These are phyloP conservation scores for Euura lappo DNA, from an alignment of 1,140 invertebrate species.

Conservation along the genomic window DNA sequence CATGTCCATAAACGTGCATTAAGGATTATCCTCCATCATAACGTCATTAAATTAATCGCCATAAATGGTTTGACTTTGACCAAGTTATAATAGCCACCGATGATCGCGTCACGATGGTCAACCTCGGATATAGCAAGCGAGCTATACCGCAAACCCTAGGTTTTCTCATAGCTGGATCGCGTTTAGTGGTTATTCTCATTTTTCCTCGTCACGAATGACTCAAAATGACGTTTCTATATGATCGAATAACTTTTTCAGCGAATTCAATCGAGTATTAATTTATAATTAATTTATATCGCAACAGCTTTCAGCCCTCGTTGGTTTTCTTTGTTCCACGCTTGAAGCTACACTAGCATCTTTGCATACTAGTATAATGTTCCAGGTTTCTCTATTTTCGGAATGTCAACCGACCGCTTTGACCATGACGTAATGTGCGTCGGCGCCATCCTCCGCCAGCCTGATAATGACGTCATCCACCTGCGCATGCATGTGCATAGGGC, in stretches of 20 bases:
- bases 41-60: background rate
- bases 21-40: no score
- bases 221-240: background rate
- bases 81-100: background rate
- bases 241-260: no score
- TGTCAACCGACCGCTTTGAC: slow-evolving; percentile 3
- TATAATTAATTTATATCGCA: no score
- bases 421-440: background rate
- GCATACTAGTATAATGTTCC: no score
- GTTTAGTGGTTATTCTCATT: no score
- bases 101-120: background rate
- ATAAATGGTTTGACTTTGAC: slow-evolving; percentile 4
- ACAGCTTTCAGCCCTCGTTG: no score
- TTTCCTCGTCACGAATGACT: no score
- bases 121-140: background rate
- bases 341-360: no score
- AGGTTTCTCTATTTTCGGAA: slow-evolving; percentile 5
- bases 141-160: background rate
- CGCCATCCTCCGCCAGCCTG: background rate
- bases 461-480: background rate
- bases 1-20: no score
- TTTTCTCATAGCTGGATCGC: background rate
- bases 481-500: background rate
- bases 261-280: no score
- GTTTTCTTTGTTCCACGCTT: no score